Conservation (phyloP, 2,113 vertebrate genomes). For the Terrapene triunguis region DNA sequence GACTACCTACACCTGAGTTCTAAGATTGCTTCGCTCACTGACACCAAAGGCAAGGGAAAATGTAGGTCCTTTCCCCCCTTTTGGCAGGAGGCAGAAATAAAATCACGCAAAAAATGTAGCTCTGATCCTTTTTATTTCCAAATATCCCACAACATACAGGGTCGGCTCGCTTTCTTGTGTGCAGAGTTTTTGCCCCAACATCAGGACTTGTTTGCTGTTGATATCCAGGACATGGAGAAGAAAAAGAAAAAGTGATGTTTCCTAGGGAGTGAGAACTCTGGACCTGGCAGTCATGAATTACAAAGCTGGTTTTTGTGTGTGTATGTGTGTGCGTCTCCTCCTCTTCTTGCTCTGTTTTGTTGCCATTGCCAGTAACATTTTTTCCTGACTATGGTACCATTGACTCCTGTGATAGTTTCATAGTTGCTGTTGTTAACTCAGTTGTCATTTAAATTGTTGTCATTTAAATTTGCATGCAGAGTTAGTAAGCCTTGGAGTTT, state of each 20-base stretch:
- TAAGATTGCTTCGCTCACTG: background rate
- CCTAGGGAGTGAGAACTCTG: slow-evolving; percentile 71
- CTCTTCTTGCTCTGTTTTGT: slow-evolving; percentile 77
- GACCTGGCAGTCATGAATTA: slow-evolving; percentile 63
- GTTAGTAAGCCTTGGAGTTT: slow-evolving; percentile 74
- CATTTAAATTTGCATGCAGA: slow-evolving; percentile 81
- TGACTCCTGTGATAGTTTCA: slow-evolving; percentile 83
- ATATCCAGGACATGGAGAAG: slow-evolving; percentile 56
- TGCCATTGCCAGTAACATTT: slow-evolving; percentile 77
- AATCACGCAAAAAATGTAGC: background rate
- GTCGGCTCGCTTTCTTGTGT: slow-evolving; percentile 21
- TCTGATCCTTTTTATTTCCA: background rate
- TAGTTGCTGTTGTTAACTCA: slow-evolving; percentile 84
- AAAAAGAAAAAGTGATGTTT: slow-evolving; percentile 60
- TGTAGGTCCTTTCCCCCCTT: background rate
- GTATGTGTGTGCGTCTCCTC: slow-evolving; percentile 69
- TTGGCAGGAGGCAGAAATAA: background rate
- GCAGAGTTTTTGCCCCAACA: slow-evolving; percentile 25
- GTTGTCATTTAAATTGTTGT: slow-evolving; percentile 85
- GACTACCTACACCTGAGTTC: background rate
- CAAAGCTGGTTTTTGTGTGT: slow-evolving; percentile 63
- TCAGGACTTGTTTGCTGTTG: slow-evolving; percentile 25
- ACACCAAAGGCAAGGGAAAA: background rate
- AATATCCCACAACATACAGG: background rate
- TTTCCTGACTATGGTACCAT: slow-evolving; percentile 68